Base-by-base conservation (phyloP, 2,797 vertebrate genomes). In the Psittacula echo region DNA sequence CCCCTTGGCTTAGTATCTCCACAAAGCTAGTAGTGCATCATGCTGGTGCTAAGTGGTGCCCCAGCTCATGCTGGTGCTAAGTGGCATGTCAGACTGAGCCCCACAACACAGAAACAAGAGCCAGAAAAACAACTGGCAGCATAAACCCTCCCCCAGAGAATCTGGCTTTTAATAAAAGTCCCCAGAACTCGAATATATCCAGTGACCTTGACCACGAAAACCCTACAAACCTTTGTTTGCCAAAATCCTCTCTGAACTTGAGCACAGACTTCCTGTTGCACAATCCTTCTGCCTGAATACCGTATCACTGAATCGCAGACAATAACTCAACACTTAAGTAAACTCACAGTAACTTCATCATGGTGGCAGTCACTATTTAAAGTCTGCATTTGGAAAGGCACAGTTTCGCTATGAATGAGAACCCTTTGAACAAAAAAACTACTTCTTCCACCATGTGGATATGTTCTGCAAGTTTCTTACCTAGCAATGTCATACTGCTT, bases 251-350 rank as follows among this genome's bases (percentile, higher is more conserved):
- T 75, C 73, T 88, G 74, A 93, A 82, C 79, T 84, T 83, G 82
- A 88, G 87, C 86, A 56, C 0, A 85, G 75, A 70, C 70, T 96
- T 97, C 94, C 96, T 81, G 70, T 93, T 96, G 92, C 89, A 79
- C 87, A 95, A 74, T 19, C 82, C 62, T 80, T 67, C 85, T 89
- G 84, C 82, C 88, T 61, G 67, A 94, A 93, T 37, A 68, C 76
- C 44, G 0, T 79, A 73, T 42, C 72, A 14, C 75, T 56, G 86
- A 47, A 86, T 44, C 4, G 22, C 89, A 82, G 92, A 91, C 93
- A 94, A 68, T n/a, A 90, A 95, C 56, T 95, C 89, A 85, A 61
- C 47, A 60, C 66, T 92, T 62, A 9, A 77, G 54, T 78, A 72
- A 93, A 92, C 82, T 84, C 34, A 44, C 74, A 80, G 85, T 32